phyloP scores from a whole-genome alignment of 2,888 invertebrate species.

The Taenaris catops region DNA sequence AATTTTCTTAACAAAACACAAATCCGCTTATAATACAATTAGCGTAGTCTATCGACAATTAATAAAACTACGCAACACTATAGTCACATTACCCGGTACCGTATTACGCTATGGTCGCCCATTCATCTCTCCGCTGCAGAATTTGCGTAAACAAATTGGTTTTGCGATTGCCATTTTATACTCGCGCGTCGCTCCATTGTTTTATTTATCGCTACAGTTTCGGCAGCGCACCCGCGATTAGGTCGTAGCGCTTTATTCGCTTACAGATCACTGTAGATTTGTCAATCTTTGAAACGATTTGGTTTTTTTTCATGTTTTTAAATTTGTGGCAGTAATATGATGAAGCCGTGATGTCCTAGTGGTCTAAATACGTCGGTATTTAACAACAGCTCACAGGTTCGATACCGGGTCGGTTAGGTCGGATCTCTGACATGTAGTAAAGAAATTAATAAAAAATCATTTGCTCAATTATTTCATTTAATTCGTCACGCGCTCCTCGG shows the following conservation, averaged over 20 bases:
- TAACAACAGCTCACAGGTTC: no score
- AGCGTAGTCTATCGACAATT: conserved; percentile 12
- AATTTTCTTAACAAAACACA: no score
- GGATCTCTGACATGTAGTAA: no score
- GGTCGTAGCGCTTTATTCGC: conserved; percentile 72
- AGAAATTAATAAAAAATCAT: no score
- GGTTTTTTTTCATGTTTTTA: no score
- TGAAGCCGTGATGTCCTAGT: no score
- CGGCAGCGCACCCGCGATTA: conserved; percentile 72
- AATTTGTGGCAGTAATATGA: no score
- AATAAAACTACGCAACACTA: conserved; percentile 34
- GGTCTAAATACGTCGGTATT: no score
- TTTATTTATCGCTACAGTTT: conserved; percentile 77
- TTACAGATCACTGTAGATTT: conserved; percentile 65
- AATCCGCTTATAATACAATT: no score
- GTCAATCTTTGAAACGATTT: conserved; percentile 51
- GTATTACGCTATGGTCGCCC: conserved; percentile 76
- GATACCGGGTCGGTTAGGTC: no score
- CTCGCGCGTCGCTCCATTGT: conserved; percentile 76
- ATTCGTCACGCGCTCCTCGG: no score
- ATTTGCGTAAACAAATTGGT: conserved; percentile 81
- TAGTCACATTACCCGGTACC: conserved; percentile 54
- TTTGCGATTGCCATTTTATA: conserved; percentile 80
- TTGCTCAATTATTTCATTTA: no score
- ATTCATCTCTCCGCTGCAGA: conserved; percentile 77